These are phyloP conservation scores for Drosophila mimica DNA, from an alignment of 2,888 invertebrate genomes.

Conservation along the genomic window DNA sequence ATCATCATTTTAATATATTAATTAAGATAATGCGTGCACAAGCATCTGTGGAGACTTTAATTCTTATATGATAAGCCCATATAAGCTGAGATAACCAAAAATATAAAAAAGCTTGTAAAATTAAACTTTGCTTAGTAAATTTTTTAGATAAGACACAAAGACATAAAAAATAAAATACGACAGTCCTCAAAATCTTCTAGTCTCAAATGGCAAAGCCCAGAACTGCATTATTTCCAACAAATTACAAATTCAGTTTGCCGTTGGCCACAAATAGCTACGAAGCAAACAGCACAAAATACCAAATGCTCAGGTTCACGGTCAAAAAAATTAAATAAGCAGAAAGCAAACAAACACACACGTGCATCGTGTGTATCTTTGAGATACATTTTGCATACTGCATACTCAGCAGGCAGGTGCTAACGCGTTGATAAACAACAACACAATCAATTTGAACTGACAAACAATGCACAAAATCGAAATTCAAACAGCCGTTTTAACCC, in stretches of 20 bases:
- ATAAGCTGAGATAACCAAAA: conserved; percentile 16
- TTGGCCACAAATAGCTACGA: conserved; percentile 12
- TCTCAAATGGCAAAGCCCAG: conserved; percentile 21
- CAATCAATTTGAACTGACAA: conserved; percentile 23
- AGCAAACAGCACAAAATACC: conserved; percentile 2
- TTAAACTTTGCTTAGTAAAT: neutral
- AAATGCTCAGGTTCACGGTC: conserved; percentile 70
- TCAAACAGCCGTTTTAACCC: conserved; percentile 29
- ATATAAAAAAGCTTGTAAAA: conserved; percentile 8
- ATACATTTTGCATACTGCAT: conserved; percentile 34
- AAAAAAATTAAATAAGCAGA: conserved; percentile 52
- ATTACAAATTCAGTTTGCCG: neutral
- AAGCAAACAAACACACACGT: conserved; percentile 29
- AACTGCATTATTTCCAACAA: neutral
- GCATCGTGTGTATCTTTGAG: conserved; percentile 36
- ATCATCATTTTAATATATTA: neutral
- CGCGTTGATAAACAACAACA: conserved; percentile 45
- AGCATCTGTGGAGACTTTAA: neutral
- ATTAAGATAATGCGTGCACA: conserved; percentile 15
- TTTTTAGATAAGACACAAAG: conserved; percentile 24
- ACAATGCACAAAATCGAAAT: conserved; percentile 22
- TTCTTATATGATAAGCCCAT: neutral
- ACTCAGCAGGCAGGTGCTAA: conserved; percentile 41
- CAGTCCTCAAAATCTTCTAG: neutral
- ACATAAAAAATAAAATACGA: neutral